Percentiles rank a stretch among this genome's conserved stretches.
phyloP scores from a whole-genome alignment of 2,113 vertebrate genomes.

The Pseudopipra pipra region DNA sequence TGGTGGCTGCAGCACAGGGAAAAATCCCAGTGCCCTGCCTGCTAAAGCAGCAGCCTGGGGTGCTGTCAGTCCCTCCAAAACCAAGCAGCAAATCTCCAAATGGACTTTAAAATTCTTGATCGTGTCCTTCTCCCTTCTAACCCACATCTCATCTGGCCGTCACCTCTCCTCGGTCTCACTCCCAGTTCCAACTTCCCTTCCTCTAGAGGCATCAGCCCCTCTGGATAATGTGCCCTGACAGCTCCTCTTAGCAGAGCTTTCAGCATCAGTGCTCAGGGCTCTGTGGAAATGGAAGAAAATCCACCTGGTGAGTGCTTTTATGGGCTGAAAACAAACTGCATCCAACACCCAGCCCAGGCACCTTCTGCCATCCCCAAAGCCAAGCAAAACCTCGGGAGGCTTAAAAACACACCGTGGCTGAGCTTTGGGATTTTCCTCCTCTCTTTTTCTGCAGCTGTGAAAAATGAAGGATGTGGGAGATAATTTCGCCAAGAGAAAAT shows the following conservation, averaged over 20 bases:
- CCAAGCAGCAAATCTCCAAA: neutral
- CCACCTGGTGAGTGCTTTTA: slow-evolving; percentile 24
- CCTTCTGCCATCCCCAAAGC: neutral
- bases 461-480: neutral
- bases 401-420: neutral
- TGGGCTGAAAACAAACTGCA: slow-evolving; percentile 26
- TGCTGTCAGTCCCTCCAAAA: neutral
- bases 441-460: accelerated
- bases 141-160: accelerated
- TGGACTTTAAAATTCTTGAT: neutral
- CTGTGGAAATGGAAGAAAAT: slow-evolving; percentile 36
- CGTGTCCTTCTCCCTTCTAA: neutral
- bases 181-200: neutral
- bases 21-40: neutral
- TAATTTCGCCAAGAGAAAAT: neutral
- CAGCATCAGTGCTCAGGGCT: neutral
- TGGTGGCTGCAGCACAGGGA: accelerated
- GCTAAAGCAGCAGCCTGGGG: neutral
- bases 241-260: slow-evolving; percentile 29
- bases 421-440: neutral
- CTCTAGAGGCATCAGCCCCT: neutral
- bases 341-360: neutral
- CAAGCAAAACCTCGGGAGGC: neutral
- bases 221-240: slow-evolving; percentile 55
- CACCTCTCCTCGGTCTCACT: neutral